Evolutionary conservation across 2,797 vertebrate genomes (phyloP).

Genomic region (Hylomyscus alleni): DNA sequence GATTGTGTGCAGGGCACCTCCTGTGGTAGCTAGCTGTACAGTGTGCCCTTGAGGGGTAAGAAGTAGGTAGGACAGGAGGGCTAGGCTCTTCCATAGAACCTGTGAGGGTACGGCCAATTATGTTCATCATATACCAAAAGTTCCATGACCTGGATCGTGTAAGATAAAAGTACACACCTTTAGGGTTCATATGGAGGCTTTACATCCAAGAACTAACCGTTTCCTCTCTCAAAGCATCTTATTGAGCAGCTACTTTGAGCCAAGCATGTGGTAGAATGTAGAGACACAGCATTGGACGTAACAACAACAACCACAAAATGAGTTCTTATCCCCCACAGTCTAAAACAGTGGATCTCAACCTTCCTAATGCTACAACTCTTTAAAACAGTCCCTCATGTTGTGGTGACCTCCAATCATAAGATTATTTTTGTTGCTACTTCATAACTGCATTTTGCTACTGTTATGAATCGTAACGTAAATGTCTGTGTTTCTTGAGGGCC

Average conservation of each 20-base stretch:
- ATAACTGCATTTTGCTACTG: background rate
- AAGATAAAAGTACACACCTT: slow-evolving; percentile 36
- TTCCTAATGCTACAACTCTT: background rate
- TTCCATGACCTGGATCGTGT: background rate
- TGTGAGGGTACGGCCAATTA: background rate
- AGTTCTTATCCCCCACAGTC: background rate
- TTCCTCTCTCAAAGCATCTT: slow-evolving; percentile 26
- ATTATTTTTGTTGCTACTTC: background rate
- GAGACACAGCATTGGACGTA: background rate
- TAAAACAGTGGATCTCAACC: background rate
- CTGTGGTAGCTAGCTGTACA: background rate
- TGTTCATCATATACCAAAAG: background rate
- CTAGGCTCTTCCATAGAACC: background rate
- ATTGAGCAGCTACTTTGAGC: background rate
- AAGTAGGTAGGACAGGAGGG: background rate
- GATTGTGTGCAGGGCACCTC: background rate
- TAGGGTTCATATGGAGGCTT: slow-evolving; percentile 5
- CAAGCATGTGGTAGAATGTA: background rate
- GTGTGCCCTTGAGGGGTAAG: background rate
- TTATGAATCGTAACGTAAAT: background rate
- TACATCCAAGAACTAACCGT: background rate
- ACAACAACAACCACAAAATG: background rate
- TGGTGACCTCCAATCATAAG: background rate
- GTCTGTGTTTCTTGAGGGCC: background rate
- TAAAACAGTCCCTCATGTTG: background rate